Conservation (phyloP, 2,113 vertebrate species). For the Equus przewalskii region DNA sequence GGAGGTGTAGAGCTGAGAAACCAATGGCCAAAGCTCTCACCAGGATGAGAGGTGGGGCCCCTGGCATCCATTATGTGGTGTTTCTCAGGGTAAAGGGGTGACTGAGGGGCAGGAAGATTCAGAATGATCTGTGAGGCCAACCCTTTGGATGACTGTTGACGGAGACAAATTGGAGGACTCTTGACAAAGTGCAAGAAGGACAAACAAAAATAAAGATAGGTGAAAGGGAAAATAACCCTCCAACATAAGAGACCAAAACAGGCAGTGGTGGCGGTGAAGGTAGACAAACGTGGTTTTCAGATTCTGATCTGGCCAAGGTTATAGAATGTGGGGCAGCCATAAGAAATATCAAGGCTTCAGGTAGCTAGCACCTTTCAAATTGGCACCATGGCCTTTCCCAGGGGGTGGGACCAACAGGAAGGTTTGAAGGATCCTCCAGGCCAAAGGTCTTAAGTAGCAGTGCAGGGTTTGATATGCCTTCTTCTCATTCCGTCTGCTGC, state of each 20-base stretch:
- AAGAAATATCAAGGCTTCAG: constrained; percentile 61
- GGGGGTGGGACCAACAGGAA: constrained; percentile 16
- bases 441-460: neutral
- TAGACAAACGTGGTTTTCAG: neutral
- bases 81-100: neutral
- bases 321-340: neutral
- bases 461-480: neutral
- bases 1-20: neutral
- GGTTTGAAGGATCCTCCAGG: neutral
- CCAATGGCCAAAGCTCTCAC: neutral
- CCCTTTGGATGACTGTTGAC: neutral
- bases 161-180: neutral
- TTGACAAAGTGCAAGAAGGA: constrained; percentile 15
- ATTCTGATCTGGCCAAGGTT: neutral
- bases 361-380: constrained; percentile 81
- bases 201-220: neutral
- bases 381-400: constrained; percentile 71
- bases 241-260: neutral
- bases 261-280: neutral
- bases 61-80: neutral
- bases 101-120: neutral
- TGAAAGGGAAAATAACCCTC: neutral
- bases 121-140: neutral
- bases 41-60: neutral
- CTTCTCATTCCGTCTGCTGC: neutral